phyloP scores from a whole-genome alignment of 2,797 vertebrate species.

The Enteromius anoplus region DNA sequence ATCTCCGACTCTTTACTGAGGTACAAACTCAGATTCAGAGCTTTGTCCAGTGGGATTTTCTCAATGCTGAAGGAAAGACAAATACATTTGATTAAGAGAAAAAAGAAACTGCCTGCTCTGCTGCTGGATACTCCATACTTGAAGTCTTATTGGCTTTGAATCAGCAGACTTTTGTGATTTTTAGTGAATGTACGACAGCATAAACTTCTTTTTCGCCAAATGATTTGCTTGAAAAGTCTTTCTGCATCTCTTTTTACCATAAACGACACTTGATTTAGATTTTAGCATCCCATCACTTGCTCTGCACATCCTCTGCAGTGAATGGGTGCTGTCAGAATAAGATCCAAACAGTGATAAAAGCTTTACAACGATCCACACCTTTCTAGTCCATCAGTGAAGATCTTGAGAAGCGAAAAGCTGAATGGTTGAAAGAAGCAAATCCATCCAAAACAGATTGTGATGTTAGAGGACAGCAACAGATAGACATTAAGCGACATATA shows the following conservation, averaged over 20 bases:
- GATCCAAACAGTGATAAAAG: background rate
- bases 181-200: background rate
- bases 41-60: conserved; percentile 84
- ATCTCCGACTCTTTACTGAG: conserved; percentile 84
- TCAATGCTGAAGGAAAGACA: conserved; percentile 73
- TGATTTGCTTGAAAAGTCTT: background rate
- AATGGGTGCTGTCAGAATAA: background rate
- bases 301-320: background rate
- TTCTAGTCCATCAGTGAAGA: background rate
- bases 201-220: background rate
- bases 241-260: background rate
- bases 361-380: no score
- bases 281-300: background rate
- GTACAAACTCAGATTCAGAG: conserved; percentile 87
- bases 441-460: background rate
- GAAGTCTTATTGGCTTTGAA: background rate
- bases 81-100: conserved; percentile 11
- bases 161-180: background rate
- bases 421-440: background rate
- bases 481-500: no score
- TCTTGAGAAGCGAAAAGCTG: background rate
- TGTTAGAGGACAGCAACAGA: background rate
- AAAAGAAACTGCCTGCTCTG: background rate
- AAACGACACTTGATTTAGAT: background rate
- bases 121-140: background rate